A percentile compares a stretch with the other conserved stretches of the same genome.
phyloP scores from a whole-genome alignment of 2,888 invertebrate species.

The Zhuqinia jingwanae region DNA sequence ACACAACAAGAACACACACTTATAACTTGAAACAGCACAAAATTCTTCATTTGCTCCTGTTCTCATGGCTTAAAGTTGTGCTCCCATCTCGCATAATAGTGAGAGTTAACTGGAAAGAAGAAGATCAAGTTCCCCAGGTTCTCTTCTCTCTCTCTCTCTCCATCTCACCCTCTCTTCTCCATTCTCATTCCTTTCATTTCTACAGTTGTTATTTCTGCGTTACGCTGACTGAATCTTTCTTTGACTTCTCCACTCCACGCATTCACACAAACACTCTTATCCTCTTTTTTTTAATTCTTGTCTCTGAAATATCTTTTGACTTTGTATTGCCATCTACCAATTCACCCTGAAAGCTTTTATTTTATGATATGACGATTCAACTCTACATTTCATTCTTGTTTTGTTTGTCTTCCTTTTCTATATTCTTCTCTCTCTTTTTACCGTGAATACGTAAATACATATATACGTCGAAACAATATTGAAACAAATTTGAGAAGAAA shows the following conservation, averaged over 20 bases:
- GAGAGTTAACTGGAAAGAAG: not conserved
- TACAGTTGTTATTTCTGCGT: not conserved
- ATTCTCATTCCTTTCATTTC: not conserved
- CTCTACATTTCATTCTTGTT: no score
- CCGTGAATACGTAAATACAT: no score
- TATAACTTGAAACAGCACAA: not conserved
- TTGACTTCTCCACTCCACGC: no score
- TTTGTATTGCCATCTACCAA: slow-evolving; percentile 53
- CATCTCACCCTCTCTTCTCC: no score
- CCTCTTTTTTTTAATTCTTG: slow-evolving; percentile 9
- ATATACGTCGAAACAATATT: no score
- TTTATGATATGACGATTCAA: no score
- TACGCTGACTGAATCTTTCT: not conserved
- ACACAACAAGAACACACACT: not conserved
- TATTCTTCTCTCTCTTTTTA: no score
- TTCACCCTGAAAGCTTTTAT: not conserved
- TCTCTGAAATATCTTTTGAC: slow-evolving; percentile 26
- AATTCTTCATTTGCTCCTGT: not conserved
- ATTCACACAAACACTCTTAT: not conserved
- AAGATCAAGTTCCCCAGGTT: slow-evolving; percentile 8
- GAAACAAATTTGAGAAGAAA: no score
- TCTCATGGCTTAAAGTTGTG: no score
- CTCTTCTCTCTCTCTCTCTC: no score
- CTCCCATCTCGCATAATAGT: not conserved
- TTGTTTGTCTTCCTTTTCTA: no score